phyloP scores from a whole-genome alignment of 2,113 vertebrate species.

The Callionymus lyra region DNA sequence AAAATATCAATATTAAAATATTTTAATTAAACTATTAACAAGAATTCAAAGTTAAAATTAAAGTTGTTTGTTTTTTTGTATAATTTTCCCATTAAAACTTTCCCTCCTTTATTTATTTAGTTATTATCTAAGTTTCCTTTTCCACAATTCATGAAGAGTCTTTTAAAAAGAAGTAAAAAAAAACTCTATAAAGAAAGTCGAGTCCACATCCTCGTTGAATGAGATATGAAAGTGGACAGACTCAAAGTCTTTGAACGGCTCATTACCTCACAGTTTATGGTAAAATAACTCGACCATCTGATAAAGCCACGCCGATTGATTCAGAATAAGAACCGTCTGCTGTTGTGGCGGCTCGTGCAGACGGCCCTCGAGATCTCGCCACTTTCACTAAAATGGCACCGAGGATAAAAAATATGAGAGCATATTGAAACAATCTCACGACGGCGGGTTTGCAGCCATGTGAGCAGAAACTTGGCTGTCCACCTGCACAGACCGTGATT shows the following conservation, averaged over 20 bases:
- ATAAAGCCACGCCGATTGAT: conserved; percentile 49
- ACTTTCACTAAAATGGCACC: conserved; percentile 25
- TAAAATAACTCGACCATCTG: conserved; percentile 53
- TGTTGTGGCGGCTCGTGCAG: conserved; percentile 4
- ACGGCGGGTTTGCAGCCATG: conserved; percentile 26
- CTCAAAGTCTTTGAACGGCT: conserved; percentile 36
- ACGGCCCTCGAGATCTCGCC: conserved; percentile 12
- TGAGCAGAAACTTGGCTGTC: conserved; percentile 43
- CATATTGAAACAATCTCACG: conserved; percentile 65
- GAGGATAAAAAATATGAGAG: conserved; percentile 25
- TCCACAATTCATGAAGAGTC: too few species aligned
- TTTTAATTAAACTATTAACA: too few species aligned
- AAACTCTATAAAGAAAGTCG: too few species aligned
- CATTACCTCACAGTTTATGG: conserved; percentile 48
- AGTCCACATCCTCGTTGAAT: conserved; percentile 10
- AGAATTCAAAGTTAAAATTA: too few species aligned
- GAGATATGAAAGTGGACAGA: conserved; percentile 45
- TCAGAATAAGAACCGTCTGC: conserved; percentile 40
- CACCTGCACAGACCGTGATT: conserved; percentile 52
- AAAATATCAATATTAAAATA: too few species aligned
- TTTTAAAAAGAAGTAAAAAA: too few species aligned
- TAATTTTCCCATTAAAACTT: too few species aligned
- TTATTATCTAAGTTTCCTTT: too few species aligned
- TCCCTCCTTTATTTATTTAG: too few species aligned
- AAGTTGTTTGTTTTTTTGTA: too few species aligned